phyloP scores from a whole-genome alignment of 2,113 vertebrate genomes.

The Columbina picui region DNA sequence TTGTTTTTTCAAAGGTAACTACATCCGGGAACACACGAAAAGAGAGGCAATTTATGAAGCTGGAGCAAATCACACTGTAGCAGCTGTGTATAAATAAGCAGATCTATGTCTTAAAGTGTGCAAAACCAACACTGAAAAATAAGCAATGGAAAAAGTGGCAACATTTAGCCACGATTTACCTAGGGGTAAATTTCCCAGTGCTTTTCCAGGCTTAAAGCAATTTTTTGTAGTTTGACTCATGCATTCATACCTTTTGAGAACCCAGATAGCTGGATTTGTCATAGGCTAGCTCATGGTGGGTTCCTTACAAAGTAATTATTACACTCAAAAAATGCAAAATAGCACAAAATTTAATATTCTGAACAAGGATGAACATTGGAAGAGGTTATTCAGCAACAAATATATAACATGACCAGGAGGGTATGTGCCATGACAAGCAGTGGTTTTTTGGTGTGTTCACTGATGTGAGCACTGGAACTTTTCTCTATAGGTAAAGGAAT shows the following conservation, averaged over 20 bases:
- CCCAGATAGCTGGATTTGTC: neutral
- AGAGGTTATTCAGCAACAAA: neutral
- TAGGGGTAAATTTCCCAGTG: neutral
- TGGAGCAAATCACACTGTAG: neutral
- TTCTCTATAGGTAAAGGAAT: neutral
- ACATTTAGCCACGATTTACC: neutral
- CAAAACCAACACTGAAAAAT: neutral
- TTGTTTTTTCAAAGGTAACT: neutral
- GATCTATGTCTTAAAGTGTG: neutral
- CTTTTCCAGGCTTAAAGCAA: neutral
- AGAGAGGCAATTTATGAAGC: neutral
- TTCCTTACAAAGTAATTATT: neutral
- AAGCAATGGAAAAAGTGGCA: neutral
- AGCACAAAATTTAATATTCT: neutral
- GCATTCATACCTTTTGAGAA: neutral
- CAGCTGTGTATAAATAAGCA: neutral
- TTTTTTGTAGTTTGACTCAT: neutral
- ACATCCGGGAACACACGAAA: neutral
- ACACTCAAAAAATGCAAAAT: neutral
- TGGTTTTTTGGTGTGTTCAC: neutral
- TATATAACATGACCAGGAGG: fast-evolving
- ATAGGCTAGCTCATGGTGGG: neutral
- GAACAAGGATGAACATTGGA: neutral
- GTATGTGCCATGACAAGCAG: neutral
- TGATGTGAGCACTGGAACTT: neutral